These are phyloP conservation scores for Amphipyra berbera DNA, from an alignment of 2,888 invertebrate species.

Conservation along the genomic window DNA sequence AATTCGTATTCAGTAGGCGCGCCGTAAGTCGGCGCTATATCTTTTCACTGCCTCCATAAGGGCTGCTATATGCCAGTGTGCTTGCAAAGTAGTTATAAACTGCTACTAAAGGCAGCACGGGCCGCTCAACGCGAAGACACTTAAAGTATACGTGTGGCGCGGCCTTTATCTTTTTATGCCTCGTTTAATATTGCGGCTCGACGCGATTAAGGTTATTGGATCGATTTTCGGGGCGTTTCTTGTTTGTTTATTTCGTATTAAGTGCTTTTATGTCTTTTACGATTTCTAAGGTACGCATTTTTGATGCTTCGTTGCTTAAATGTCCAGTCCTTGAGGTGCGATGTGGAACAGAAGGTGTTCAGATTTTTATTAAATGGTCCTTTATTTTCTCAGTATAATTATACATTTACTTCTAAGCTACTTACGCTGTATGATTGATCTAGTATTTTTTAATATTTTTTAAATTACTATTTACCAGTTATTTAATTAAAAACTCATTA, in stretches of 20 bases:
- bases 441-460: too few species aligned
- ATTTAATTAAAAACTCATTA: neutral
- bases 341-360: neutral
- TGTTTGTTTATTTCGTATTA: slow-evolving; percentile 69
- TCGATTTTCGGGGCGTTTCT: slow-evolving; percentile 68
- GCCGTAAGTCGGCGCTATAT: slow-evolving; percentile 75
- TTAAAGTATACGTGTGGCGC: slow-evolving; percentile 71
- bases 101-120: slow-evolving; percentile 70
- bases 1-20: slow-evolving; percentile 83
- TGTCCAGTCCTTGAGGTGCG: slow-evolving; percentile 27
- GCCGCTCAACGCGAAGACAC: slow-evolving; percentile 66
- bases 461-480: too few species aligned
- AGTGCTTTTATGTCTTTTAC: slow-evolving; percentile 64
- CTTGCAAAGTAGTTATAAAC: slow-evolving; percentile 83
- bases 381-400: neutral
- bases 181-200: slow-evolving; percentile 70
- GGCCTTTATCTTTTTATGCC: slow-evolving; percentile 74
- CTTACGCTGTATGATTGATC: too few species aligned
- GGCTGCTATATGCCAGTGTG: slow-evolving; percentile 71
- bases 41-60: slow-evolving; percentile 84
- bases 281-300: slow-evolving; percentile 54
- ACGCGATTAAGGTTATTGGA: slow-evolving; percentile 71
- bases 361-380: slow-evolving; percentile 3
- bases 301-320: slow-evolving; percentile 56
- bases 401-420: too few species aligned